Base-by-base conservation (phyloP, 2,113 vertebrate species). In the Ammospiza nelsoni region DNA sequence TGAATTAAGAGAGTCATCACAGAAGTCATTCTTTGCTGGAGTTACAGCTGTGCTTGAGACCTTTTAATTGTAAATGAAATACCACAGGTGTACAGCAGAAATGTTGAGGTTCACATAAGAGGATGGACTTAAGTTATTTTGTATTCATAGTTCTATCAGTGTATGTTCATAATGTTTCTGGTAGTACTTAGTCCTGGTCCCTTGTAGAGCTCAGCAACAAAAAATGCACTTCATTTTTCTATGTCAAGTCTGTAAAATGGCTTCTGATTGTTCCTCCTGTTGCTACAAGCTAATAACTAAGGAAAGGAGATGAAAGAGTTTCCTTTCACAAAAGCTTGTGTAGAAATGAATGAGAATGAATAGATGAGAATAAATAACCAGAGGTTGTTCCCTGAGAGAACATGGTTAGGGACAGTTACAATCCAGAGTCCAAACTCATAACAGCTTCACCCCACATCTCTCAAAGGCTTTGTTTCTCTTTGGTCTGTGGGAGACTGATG, bases 221-320 rank as follows among this genome's bases (percentile, higher is more conserved):
- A 72, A 83, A 62, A 19, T 44, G 20, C 33, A 12, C 33, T 92
- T 91, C 1, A 12, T 72, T 92, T 90, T 92, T 78, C 66, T 57
- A 0, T 68, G 49, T 73, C n/a, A 74, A 18, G 27, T 39, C 55
- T 67, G 43, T 91, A 62, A 92, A 92, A 77, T 94, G 48, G 51
- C 37, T 78, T 93, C 49, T 84, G 48, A 28, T 62, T 92, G 35
- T 81, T 90, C 48, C 31, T 90, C 5, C 35, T 92, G 35, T 59
- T 90, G 41, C 57, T 48, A 62, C 41, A 58, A 74, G 76, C 16
- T 83, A 54, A 59, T 80, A 88, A 86, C 15, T 71, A 57, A 74
- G 51, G 75, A 46, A 85, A 63, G 33, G 29, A 57, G 52, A 35
- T 68, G 48, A 72, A 86, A 79, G 48, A 58, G 33, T 87, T 91